phyloP scores from a whole-genome alignment of 2,888 invertebrate species.

The Yponomeuta plumbellus region DNA sequence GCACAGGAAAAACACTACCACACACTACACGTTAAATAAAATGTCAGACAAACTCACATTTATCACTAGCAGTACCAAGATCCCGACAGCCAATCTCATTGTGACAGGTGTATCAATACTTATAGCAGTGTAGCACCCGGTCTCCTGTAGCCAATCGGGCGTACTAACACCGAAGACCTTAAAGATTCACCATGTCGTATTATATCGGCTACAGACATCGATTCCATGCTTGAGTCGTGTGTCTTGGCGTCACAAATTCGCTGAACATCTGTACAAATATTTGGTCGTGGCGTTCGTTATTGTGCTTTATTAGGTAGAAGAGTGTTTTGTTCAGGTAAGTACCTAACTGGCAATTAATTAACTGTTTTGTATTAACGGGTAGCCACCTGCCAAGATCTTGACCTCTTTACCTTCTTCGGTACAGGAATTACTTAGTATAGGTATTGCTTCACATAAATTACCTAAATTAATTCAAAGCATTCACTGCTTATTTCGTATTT shows the following conservation, averaged over 20 bases:
- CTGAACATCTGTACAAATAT: slow-evolving; percentile 15
- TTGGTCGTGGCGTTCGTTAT: slow-evolving; percentile 6
- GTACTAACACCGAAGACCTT: not conserved
- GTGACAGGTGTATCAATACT: not conserved
- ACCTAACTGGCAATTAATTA: not conserved
- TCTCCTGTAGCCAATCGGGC: not conserved
- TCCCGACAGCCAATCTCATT: slow-evolving; percentile 9
- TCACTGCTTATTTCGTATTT: too few species aligned
- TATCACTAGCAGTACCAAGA: not conserved
- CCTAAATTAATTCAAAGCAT: too few species aligned
- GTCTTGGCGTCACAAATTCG: not conserved
- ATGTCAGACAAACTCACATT: not conserved
- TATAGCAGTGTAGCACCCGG: not conserved
- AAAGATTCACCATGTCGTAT: not conserved
- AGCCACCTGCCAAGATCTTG: too few species aligned
- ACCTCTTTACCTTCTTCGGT: too few species aligned
- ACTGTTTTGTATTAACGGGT: not conserved
- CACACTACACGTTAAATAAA: not conserved
- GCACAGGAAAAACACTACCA: too few species aligned
- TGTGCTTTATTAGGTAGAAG: not conserved
- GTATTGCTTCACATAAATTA: too few species aligned
- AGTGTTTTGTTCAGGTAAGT: not conserved
- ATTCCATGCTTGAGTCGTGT: not conserved
- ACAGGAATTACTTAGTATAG: too few species aligned
- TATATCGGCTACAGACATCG: not conserved